Conservation (phyloP, 2,888 invertebrate genomes). For the Melinaea marsaeus region DNA sequence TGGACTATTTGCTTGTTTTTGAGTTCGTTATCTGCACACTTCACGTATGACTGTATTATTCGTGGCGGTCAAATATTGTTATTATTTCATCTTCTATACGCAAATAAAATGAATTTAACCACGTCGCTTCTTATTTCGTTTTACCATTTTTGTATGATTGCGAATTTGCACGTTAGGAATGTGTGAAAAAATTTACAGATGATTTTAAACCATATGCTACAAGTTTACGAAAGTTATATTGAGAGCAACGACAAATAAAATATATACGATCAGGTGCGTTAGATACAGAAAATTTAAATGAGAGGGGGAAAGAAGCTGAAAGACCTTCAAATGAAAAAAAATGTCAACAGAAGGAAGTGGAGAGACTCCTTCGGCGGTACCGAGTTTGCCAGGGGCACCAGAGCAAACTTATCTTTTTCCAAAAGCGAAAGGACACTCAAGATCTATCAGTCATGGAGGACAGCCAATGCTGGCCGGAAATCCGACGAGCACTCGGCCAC, state of each 20-base stretch:
- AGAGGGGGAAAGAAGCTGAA: slow-evolving; percentile 57
- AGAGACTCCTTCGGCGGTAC: slow-evolving; percentile 73
- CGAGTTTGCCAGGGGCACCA: slow-evolving; percentile 72
- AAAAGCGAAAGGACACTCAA: slow-evolving; percentile 82
- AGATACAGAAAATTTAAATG: slow-evolving; percentile 63
- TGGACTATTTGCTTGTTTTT: slow-evolving; percentile 45
- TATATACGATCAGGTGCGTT: slow-evolving; percentile 45
- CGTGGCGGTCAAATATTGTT: slow-evolving; percentile 44
- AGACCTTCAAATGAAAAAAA: slow-evolving; percentile 79
- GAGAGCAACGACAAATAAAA: slow-evolving; percentile 34
- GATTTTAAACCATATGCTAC: slow-evolving; percentile 72
- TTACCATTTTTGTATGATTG: slow-evolving; percentile 42
- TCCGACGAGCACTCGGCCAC: slow-evolving; percentile 78
- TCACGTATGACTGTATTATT: slow-evolving; percentile 46
- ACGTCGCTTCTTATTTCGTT: slow-evolving; percentile 36
- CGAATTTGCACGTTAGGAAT: slow-evolving; percentile 51
- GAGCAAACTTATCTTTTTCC: slow-evolving; percentile 76
- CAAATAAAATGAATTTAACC: slow-evolving; percentile 36
- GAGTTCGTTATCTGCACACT: slow-evolving; percentile 47
- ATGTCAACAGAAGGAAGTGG: slow-evolving; percentile 83
- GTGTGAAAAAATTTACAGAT: slow-evolving; percentile 66
- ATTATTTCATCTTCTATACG: slow-evolving; percentile 23
- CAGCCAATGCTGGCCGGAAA: slow-evolving; percentile 69
- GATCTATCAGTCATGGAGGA: slow-evolving; percentile 92
- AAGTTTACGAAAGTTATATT: slow-evolving; percentile 45